Evolutionary conservation across 2,888 invertebrate species (phyloP).

Genomic region (Andrena flavipes): DNA sequence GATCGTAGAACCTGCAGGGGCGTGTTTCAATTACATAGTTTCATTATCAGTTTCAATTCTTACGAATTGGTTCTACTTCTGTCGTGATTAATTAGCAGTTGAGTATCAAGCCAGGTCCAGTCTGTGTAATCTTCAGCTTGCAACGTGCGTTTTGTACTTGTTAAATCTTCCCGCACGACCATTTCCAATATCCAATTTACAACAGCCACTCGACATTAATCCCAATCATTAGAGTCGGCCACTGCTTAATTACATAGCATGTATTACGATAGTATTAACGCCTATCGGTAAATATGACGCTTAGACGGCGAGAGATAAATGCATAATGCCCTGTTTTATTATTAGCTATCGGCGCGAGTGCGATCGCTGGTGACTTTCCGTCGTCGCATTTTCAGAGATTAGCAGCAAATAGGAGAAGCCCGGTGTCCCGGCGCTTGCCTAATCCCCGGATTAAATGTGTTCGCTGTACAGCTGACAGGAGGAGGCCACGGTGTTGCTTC

Average conservation of each 20-base stretch:
- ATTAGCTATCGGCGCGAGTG: neutral
- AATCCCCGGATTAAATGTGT: slow-evolving; percentile 43
- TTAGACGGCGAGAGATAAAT: neutral
- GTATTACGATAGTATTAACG: neutral
- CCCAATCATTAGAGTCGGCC: slow-evolving; percentile 14
- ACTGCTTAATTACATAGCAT: slow-evolving; percentile 22
- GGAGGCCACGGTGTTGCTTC: slow-evolving; percentile 33
- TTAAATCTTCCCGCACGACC: too few relatives aligned
- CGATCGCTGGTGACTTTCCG: slow-evolving; percentile 6
- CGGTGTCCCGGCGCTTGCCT: slow-evolving; percentile 9
- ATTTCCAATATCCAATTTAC: neutral
- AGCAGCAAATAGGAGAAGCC: slow-evolving; percentile 22
- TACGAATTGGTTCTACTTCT: too few relatives aligned
- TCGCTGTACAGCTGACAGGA: slow-evolving; percentile 47
- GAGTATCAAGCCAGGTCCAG: too few relatives aligned
- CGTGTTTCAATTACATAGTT: too few relatives aligned
- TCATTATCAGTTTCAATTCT: too few relatives aligned
- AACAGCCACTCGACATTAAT: slow-evolving; percentile 10
- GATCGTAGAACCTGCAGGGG: too few relatives aligned
- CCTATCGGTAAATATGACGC: neutral
- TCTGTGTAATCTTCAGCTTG: too few relatives aligned
- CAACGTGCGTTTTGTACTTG: too few relatives aligned
- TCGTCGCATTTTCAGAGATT: slow-evolving; percentile 21
- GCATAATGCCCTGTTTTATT: neutral
- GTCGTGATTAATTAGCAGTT: too few relatives aligned